Evolutionary conservation across 2,797 vertebrate species (phyloP), one percentile per base, ranked within the genome.

Genomic region (Cossypha dichroa): DNA sequence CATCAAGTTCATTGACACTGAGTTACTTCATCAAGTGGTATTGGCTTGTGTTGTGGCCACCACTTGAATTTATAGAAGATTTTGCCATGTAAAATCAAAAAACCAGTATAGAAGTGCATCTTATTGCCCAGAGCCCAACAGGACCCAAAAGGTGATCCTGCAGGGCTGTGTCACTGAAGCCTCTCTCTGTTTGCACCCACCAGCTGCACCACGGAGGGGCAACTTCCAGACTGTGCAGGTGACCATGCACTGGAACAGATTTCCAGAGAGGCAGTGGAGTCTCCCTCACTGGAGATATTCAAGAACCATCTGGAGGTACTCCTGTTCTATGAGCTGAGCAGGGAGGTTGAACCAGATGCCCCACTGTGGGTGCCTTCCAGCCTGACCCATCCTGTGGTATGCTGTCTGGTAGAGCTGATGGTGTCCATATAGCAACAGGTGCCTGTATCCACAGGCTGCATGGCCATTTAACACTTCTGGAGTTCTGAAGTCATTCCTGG

Each of bases 391-490:
- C 13, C 28, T 51, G 16, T 29, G 16, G 4, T 63, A 76, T 14
- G 6, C 23, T 43, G 14, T 15, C 49, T 63, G 23, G 20, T 5
- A 70, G 31, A 91, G 10, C 8, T 67, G 1, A 0, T 12, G 4
- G 10, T 51, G 19, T 38, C 20, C 12, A 2, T n/a, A 15, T 2
- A 76, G 18, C 1, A 4, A 19, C 13, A 5, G 10, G 5, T 64
- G 19, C 17, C 79, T 11, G 5, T 40, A 36, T 4, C 13, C 55
- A 66, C 17, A 31, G 51, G 23, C 18, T 59, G 13, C 6, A 12
- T 78, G 33, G 10, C 18, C 22, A 34, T 63, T 60, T 22, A 63
- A 29, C 43, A 45, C 26, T 83, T 77, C 16, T 31, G 67, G 63
- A 68, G 22, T 34, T 73, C 59, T 36, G 23, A 82, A 86, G 13